Conservation (phyloP, 1,140 invertebrate genomes). For the Radopholus similis region DNA sequence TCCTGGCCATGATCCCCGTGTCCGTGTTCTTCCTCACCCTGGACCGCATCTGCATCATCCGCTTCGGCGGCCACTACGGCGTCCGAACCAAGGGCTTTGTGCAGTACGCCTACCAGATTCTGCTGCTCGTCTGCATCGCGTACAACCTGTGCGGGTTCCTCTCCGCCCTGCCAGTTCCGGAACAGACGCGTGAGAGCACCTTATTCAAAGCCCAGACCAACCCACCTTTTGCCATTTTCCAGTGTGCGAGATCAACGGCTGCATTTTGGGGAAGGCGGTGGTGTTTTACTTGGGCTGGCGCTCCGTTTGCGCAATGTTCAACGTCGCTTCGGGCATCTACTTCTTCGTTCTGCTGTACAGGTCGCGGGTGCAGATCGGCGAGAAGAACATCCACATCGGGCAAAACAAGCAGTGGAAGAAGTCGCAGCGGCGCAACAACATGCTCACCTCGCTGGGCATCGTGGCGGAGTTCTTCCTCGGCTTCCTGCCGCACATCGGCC, state of each 20-base stretch:
- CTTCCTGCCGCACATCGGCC: conserved; percentile 16
- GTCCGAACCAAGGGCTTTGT: background rate
- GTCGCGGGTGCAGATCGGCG: background rate
- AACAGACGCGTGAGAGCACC: conserved; percentile 2
- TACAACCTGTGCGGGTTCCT: conserved; percentile 5
- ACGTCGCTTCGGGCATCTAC: background rate
- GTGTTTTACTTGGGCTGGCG: conserved; percentile 12
- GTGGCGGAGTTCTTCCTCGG: conserved; percentile 14
- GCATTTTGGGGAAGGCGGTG: conserved; percentile 6
- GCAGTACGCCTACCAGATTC: background rate
- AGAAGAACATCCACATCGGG: conserved; percentile 2
- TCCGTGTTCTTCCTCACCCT: conserved; percentile 15
- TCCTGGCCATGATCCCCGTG: conserved; percentile 10
- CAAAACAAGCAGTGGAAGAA: background rate
- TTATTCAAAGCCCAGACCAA: background rate
- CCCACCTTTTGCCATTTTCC: background rate
- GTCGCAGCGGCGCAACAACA: background rate
- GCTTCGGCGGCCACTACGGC: background rate
- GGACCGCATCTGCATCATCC: conserved; percentile 12
- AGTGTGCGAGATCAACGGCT: conserved; percentile 16
- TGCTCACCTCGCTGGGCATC: conserved; percentile 2
- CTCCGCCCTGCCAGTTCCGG: background rate
- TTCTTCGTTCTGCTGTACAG: conserved; percentile 6
- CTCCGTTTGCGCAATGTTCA: conserved; percentile 8
- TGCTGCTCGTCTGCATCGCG: conserved; percentile 4